Base-by-base conservation (phyloP, 2,888 invertebrate species). In the Dioctria linearis region DNA sequence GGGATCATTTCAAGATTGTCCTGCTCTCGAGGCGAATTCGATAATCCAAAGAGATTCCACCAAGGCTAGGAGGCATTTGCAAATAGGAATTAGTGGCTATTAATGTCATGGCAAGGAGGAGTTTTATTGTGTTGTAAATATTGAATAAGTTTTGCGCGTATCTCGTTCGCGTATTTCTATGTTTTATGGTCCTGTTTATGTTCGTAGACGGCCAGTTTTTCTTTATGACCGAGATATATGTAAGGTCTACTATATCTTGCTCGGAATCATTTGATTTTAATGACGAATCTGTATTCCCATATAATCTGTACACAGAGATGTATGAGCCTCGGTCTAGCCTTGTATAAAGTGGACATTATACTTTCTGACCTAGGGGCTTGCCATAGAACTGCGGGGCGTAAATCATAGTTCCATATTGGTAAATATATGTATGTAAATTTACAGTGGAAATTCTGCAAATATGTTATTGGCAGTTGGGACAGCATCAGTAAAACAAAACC, bases 121-220 rank as follows among this genome's bases (percentile, higher is more conserved):
- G 63, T 78, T 78, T 78, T 78, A 78, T 78, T 78, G 63, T 78
- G 76, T 78, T 63, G 49, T 78, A 78, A 78, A 78, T 78, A 78
- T 78, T 78, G 76, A 46, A 59, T 49, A 63, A 61, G 61, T 6
- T 37, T 13, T 25, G 25, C 25, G 25, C 71, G 37, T 39, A 71
- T 71, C 54, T 51, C 37, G 51, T 51, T 71, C 71, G 25, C 25
- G 54, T 71, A 51, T 71, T 71, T 71, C 49, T 54, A 40, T 51
- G 71, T 11, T 71, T 71, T 71, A 71, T 71, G 54, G 51, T 9
- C 4, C 71, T 40, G 40, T 71, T 71, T 71, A 71, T 71, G 49
- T 11, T 51, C 71, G 51, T 39, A 71, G 71, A 71, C 71, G 71
- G 71, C 40, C 71, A 71, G 54, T 71, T 71, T 54, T 71, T 43